phyloP scores from a whole-genome alignment of 2,888 invertebrate genomes.

The Diplazon laetatorius region DNA sequence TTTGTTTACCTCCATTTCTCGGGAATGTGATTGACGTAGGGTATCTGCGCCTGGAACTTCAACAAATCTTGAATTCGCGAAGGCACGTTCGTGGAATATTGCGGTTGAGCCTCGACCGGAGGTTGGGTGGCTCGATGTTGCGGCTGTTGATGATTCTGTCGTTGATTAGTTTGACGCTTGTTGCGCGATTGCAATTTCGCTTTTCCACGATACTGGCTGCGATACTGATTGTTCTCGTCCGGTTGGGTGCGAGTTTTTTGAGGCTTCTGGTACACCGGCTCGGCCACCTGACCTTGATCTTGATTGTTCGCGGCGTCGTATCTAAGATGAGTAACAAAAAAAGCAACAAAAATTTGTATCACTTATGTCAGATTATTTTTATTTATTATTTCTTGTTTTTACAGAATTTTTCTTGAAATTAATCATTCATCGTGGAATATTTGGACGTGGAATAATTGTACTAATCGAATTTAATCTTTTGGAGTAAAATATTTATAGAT shows the following conservation, averaged over 20 bases:
- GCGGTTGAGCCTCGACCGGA: slow-evolving; percentile 62
- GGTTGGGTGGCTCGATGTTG: slow-evolving; percentile 61
- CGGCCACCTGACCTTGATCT: slow-evolving; percentile 68
- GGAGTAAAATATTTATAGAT: no score
- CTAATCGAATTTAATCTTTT: no score
- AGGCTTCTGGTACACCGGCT: slow-evolving; percentile 69
- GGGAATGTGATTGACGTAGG: slow-evolving; percentile 70
- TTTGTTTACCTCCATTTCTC: slow-evolving; percentile 68
- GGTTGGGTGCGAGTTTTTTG: slow-evolving; percentile 63
- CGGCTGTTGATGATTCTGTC: slow-evolving; percentile 59
- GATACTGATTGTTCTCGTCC: slow-evolving; percentile 67
- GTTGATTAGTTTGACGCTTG: slow-evolving; percentile 70
- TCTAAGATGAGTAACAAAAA: slow-evolving; percentile 52
- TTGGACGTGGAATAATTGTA: no score
- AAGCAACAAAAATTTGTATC: no score
- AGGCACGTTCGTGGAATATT: slow-evolving; percentile 64
- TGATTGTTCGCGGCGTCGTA: slow-evolving; percentile 67
- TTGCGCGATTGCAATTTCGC: slow-evolving; percentile 69
- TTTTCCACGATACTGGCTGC: slow-evolving; percentile 71
- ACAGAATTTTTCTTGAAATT: no score
- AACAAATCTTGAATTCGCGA: slow-evolving; percentile 67
- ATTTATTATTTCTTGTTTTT: no score
- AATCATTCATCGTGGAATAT: no score
- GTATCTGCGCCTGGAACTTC: slow-evolving; percentile 68
- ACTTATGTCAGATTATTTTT: no score